These are phyloP conservation scores for Plagodis dolabraria DNA, from an alignment of 2,888 invertebrate genomes.

Conservation along the genomic window DNA sequence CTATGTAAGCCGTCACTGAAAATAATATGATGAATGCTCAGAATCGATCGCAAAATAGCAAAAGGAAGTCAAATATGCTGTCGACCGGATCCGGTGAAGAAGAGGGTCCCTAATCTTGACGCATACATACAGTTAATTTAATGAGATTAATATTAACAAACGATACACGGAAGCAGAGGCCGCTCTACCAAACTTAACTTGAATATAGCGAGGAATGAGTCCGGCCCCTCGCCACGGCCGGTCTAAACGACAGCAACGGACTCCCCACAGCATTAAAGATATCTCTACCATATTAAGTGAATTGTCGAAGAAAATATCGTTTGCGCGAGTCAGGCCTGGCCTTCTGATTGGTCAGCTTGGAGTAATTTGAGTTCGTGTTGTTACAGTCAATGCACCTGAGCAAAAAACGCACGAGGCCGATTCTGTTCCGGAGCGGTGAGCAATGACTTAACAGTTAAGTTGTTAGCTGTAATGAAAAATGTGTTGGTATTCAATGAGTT, in stretches of 20 bases:
- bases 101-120: conserved; percentile 84
- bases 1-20: too few relatives aligned
- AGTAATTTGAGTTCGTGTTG: conserved; percentile 61
- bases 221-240: conserved; percentile 82
- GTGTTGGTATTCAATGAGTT: background rate
- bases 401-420: conserved; percentile 61
- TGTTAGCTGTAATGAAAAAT: conserved; percentile 7
- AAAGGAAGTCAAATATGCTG: conserved; percentile 83
- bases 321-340: conserved; percentile 63
- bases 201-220: conserved; percentile 74
- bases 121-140: conserved; percentile 85
- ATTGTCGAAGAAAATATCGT: conserved; percentile 49
- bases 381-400: conserved; percentile 69
- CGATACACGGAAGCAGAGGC: conserved; percentile 83
- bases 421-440: conserved; percentile 36
- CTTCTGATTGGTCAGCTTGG: conserved; percentile 59
- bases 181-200: conserved; percentile 70
- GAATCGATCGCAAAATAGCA: conserved; percentile 35
- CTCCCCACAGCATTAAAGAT: conserved; percentile 56
- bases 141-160: conserved; percentile 82
- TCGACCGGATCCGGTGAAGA: conserved; percentile 77
- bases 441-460: conserved; percentile 33
- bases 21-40: too few relatives aligned
- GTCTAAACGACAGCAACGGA: conserved; percentile 81
- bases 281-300: conserved; percentile 48